Conservation (phyloP, 2,888 invertebrate species). For the Andrena praecox region DNA sequence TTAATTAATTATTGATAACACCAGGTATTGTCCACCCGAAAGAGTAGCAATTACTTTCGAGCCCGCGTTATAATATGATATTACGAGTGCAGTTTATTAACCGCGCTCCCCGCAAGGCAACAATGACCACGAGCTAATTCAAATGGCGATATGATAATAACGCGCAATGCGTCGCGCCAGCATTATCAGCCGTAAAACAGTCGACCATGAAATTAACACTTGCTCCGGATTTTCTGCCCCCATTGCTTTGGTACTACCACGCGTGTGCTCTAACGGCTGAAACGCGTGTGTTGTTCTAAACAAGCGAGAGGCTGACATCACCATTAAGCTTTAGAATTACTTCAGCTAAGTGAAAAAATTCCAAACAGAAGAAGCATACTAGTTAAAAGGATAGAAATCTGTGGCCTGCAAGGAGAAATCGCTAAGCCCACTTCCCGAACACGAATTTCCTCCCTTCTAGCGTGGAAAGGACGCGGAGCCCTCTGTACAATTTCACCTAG, state of each 20-base stretch:
- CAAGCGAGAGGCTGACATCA: too few species aligned
- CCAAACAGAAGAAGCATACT: too few species aligned
- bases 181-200: slow-evolving; percentile 16
- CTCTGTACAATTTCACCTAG: background rate
- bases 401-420: too few species aligned
- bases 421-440: too few species aligned
- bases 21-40: background rate
- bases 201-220: slow-evolving; percentile 21
- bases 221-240: slow-evolving; percentile 8
- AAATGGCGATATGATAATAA: slow-evolving; percentile 28
- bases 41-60: slow-evolving; percentile 22
- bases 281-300: too few species aligned
- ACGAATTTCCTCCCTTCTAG: too few species aligned
- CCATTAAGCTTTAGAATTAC: too few species aligned
- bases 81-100: slow-evolving; percentile 18
- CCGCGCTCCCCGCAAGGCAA: background rate
- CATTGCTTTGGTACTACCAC: background rate
- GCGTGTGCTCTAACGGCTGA: too few species aligned
- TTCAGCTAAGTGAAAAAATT: too few species aligned
- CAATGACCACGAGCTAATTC: slow-evolving; percentile 29
- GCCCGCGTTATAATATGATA: slow-evolving; percentile 22
- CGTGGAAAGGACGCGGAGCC: background rate
- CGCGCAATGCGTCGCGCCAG: background rate
- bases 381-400: too few species aligned
- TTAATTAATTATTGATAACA: slow-evolving; percentile 32